Conservation (phyloP, 2,113 vertebrate genomes). For the Ptilonorhynchus violaceus region DNA sequence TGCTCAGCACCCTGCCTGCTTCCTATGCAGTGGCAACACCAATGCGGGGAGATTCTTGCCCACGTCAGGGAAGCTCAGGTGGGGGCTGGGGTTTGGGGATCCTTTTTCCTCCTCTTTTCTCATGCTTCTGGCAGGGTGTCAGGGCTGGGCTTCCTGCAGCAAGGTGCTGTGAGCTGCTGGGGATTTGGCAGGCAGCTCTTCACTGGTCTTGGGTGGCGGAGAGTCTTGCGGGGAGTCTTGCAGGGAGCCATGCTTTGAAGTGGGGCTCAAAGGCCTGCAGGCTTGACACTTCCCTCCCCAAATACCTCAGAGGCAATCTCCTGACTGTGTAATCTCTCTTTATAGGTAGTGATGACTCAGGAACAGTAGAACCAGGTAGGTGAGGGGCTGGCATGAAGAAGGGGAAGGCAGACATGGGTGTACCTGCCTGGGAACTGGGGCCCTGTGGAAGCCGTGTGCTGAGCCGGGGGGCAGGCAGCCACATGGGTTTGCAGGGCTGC, state of each 20-base stretch:
- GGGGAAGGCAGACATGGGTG: rapidly evolving
- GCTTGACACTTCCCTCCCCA: background rate
- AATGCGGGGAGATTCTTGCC: rapidly evolving
- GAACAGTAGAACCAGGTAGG: background rate
- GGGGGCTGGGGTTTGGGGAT: background rate
- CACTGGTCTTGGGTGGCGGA: background rate
- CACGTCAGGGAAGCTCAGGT: rapidly evolving
- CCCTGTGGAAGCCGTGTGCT: background rate
- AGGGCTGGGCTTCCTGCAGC: background rate
- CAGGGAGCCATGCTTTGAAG: background rate
- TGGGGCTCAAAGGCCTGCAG: rapidly evolving
- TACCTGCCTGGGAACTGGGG: background rate
- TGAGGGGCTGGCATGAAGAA: background rate
- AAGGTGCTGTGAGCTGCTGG: background rate
- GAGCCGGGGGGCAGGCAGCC: background rate
- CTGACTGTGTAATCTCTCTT: background rate
- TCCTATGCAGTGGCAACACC: rapidly evolving
- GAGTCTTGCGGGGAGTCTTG: background rate
- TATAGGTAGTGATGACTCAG: background rate
- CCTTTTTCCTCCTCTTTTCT: too few relatives aligned
- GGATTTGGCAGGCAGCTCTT: background rate
- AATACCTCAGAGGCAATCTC: rapidly evolving
- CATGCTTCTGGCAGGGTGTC: background rate
- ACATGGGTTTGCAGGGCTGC: background rate
- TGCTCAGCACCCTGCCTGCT: background rate